Evolutionary conservation across 2,888 invertebrate genomes (phyloP).

Genomic region (Plutella xylostella): DNA sequence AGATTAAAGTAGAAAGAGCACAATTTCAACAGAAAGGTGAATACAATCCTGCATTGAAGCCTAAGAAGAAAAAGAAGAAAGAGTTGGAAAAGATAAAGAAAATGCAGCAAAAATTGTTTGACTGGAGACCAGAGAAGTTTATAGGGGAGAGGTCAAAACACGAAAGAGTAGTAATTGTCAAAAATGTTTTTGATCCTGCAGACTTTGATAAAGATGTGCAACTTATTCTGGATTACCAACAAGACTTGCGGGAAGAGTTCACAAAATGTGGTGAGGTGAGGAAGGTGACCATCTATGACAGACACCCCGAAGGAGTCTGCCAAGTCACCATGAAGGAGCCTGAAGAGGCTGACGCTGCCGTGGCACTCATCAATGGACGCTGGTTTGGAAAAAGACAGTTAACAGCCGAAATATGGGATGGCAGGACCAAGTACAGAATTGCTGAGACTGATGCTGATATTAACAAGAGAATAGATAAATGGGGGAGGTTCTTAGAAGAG

Average conservation of each 20-base stretch:
- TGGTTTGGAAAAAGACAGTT: slow-evolving; percentile 91
- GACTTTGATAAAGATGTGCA: slow-evolving; percentile 92
- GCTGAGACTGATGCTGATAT: slow-evolving; percentile 92
- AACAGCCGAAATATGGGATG: slow-evolving; percentile 93
- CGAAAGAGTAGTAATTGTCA: slow-evolving; percentile 92
- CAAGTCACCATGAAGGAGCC: slow-evolving; percentile 91
- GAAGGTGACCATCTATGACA: slow-evolving; percentile 91
- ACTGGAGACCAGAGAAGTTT: slow-evolving; percentile 96
- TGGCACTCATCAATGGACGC: slow-evolving; percentile 87
- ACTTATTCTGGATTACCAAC: slow-evolving; percentile 89
- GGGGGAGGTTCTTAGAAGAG: slow-evolving; percentile 85
- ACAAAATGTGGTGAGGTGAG: slow-evolving; percentile 91
- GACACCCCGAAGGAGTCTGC: slow-evolving; percentile 95
- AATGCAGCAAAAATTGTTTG: slow-evolving; percentile 94
- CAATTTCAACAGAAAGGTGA: slow-evolving; percentile 94
- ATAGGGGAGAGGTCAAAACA: slow-evolving; percentile 87
- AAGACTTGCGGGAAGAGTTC: slow-evolving; percentile 91
- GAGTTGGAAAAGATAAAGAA: slow-evolving; percentile 93
- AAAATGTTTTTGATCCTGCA: slow-evolving; percentile 90
- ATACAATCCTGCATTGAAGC: slow-evolving; percentile 93
- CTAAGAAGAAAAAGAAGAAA: slow-evolving; percentile 89
- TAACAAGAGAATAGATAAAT: slow-evolving; percentile 83
- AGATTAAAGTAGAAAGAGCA: slow-evolving; percentile 90
- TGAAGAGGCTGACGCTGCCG: slow-evolving; percentile 92
- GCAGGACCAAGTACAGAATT: slow-evolving; percentile 91